Conservation (phyloP, 2,797 vertebrate species). For the Ataeniobius toweri region DNA sequence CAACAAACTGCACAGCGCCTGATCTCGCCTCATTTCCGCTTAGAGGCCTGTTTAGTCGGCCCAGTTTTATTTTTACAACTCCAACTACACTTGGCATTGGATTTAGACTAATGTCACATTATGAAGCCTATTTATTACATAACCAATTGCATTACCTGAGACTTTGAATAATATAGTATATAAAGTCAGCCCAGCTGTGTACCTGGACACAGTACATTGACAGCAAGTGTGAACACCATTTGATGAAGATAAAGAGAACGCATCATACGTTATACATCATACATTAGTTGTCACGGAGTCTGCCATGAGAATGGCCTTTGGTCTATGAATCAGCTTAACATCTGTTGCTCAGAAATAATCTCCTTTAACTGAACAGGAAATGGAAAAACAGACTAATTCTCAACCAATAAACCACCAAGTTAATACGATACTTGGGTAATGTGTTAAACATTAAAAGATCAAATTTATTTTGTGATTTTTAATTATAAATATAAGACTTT, state of each 20-base stretch:
- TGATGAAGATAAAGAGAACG: constrained; percentile 5
- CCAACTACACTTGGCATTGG: constrained; percentile 23
- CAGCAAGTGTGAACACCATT: constrained; percentile 17
- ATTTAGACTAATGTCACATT: constrained; percentile 6
- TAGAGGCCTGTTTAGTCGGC: constrained; percentile 33
- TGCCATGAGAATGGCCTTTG: constrained; percentile 70
- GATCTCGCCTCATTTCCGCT: constrained; percentile 36
- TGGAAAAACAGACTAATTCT: constrained; percentile 35
- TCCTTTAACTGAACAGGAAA: constrained; percentile 14
- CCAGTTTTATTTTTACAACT: constrained; percentile 26
- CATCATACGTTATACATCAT: constrained; percentile 16
- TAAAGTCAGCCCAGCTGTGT: constrained; percentile 27
- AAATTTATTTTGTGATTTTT: neutral
- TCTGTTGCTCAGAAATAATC: constrained; percentile 42
- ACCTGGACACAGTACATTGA: neutral
- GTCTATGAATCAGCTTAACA: constrained; percentile 66
- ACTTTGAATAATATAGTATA: neutral
- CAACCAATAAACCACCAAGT: constrained; percentile 12
- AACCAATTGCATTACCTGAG: constrained; percentile 16
- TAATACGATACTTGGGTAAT: neutral
- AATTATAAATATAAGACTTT: neutral
- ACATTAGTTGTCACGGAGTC: constrained; percentile 68
- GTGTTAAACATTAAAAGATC: neutral
- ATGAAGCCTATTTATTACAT: neutral
- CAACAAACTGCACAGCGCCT: constrained; percentile 51